Percentiles rank a stretch among this genome's conserved stretches.
Evolutionary conservation across 2,888 invertebrate genomes (phyloP).

Genomic region (Polydrusus tereticollis): DNA sequence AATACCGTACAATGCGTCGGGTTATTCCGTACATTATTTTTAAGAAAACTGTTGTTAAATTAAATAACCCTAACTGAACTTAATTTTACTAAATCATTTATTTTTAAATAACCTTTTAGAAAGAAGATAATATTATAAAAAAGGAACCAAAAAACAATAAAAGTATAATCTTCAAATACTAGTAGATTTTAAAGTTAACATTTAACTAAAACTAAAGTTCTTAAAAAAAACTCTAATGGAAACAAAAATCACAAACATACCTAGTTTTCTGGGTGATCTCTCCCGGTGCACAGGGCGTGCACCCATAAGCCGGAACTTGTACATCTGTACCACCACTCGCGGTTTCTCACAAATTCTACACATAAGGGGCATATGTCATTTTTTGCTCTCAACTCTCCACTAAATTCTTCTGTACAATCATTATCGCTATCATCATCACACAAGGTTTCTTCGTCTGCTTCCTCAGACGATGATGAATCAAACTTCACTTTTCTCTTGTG

Average conservation of each 20-base stretch:
- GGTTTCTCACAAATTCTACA: neutral
- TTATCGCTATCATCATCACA: constrained; percentile 4
- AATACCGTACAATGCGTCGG: no score
- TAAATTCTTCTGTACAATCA: neutral
- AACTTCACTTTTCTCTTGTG: constrained; percentile 6
- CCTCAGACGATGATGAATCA: neutral
- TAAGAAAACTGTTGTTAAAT: no score
- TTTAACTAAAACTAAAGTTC: no score
- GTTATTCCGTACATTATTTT: no score
- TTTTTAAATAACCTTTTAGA: no score
- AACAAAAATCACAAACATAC: constrained; percentile 6
- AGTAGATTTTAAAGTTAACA: no score
- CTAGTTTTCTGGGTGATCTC: neutral
- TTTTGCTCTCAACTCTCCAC: neutral
- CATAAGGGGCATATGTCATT: neutral
- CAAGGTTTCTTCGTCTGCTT: neutral
- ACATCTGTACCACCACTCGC: constrained; percentile 12
- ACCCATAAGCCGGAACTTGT: neutral
- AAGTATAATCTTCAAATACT: no score
- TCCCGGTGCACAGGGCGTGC: constrained; percentile 4
- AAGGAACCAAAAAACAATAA: no score
- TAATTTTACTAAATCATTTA: no score
- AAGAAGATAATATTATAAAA: no score
- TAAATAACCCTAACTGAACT: no score
- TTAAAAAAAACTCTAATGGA: no score